A percentile compares a stretch with the other conserved stretches of the same genome.
phyloP scores from a whole-genome alignment of 2,888 invertebrate species.

The Schizaphis graminum region DNA sequence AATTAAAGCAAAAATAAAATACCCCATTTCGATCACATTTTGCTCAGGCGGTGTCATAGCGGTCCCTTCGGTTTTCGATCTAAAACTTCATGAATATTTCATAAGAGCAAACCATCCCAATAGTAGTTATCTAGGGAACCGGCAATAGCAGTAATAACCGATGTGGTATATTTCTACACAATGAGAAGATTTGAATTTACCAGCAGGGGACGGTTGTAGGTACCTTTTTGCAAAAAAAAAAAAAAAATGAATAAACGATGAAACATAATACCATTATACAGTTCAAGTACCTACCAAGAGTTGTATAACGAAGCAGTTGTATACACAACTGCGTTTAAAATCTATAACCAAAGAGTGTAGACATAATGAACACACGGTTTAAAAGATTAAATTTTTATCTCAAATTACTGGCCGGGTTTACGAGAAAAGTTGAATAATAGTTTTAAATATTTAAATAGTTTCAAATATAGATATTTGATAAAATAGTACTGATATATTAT shows the following conservation, averaged over 20 bases:
- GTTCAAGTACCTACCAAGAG: not conserved
- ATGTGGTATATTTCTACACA: constrained; percentile 33
- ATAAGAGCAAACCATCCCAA: constrained; percentile 15
- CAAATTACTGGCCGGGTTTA: not conserved
- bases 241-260: constrained; percentile 26
- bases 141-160: constrained; percentile 17
- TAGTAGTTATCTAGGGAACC: not conserved
- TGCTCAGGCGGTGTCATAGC: not conserved
- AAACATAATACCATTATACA: constrained; percentile 14
- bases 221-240: constrained; percentile 36
- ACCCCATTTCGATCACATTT: constrained; percentile 31
- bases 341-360: not conserved
- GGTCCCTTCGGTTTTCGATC: constrained; percentile 9
- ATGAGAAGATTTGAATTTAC: constrained; percentile 42
- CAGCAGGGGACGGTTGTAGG: not conserved
- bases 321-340: not conserved
- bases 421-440: not conserved
- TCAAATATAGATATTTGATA: not conserved
- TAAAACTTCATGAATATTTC: constrained; percentile 61
- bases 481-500: not conserved
- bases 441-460: no score
- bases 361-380: not conserved
- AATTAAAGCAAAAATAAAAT: constrained; percentile 39
- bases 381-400: constrained; percentile 2
- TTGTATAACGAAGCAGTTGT: not conserved